Base-by-base conservation (phyloP, 2,888 invertebrate genomes). In the Andrena praecox region DNA sequence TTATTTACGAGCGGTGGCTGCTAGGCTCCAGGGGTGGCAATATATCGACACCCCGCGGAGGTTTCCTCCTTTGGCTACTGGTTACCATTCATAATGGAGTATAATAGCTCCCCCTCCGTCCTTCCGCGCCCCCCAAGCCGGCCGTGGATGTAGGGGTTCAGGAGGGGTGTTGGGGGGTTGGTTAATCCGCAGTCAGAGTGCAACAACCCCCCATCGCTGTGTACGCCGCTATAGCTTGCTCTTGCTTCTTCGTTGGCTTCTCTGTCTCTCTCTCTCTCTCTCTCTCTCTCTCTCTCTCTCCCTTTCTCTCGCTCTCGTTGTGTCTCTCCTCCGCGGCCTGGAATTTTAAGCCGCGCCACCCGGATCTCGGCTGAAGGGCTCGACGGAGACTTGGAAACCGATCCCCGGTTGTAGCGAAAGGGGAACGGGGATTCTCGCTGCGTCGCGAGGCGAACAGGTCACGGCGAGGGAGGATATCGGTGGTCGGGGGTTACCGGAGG, bases 31-130 rank as follows among this genome's bases (percentile, higher is more conserved):
- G 77, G 86, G 87, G 86, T 80, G 86, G 88, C 85, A 89, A 89
- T 89, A 89, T 89, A 89, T 89, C 83, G 88, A 89, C 89, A 89
- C 88, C 88, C 88, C 81, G 86, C 77, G 69, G 87, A 85, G 42
- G 88, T 88, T 88, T 86, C 87, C 86, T 87, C 86, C 85, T 86
- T 87, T 88, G 88, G 88, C 88, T 88, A 88, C 88, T 88, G 88
- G 88, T 88, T 88, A 88, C 87, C 88, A 86, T 88, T 87, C 86
- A 87, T 87, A 87, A 88, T 88, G 77, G 87, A 85, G 80, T 68
- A 87, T 87, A 87, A 87, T 87, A 68, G 85, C 66, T 56, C 64
- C 79, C 42, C 77, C 73, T 72, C 72, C 70, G 50, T 60, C 63
- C 72, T 77, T 31, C 73, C 71, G 50, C 72, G 24, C 54, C 69